Percentiles rank a stretch among this genome's conserved stretches.
Evolutionary conservation across 2,888 invertebrate genomes (phyloP).

Genomic region (Leptinotarsa rubiginosa): DNA sequence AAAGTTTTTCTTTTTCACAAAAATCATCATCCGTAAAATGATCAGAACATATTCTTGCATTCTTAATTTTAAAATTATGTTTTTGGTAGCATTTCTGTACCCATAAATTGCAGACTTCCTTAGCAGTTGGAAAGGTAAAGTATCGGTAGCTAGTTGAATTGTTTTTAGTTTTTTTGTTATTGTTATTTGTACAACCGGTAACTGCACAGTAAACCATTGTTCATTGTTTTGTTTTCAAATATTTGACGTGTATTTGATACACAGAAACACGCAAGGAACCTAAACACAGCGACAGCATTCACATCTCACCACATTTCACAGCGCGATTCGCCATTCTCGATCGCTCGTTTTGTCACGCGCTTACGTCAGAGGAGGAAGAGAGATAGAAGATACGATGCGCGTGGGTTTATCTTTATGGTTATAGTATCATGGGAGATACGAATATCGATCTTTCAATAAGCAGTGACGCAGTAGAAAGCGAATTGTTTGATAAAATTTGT

Average conservation of each 20-base stretch:
- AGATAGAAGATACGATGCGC: slow-evolving; percentile 1
- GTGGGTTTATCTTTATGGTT: neutral
- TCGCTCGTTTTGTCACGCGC: neutral
- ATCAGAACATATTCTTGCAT: slow-evolving; percentile 30
- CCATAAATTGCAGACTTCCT: slow-evolving; percentile 23
- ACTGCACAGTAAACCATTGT: slow-evolving; percentile 1
- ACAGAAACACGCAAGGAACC: neutral
- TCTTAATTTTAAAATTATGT: slow-evolving; percentile 31
- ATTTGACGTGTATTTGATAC: slow-evolving; percentile 1
- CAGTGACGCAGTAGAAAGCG: no score
- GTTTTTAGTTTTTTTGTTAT: neutral
- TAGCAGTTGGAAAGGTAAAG: slow-evolving; percentile 1
- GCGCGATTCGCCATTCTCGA: neutral
- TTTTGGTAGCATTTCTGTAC: slow-evolving; percentile 28
- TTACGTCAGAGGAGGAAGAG: neutral
- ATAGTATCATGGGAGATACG: neutral
- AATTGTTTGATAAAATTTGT: no score
- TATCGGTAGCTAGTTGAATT: slow-evolving; percentile 1
- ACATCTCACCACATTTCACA: neutral
- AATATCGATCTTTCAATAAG: no score
- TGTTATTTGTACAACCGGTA: neutral
- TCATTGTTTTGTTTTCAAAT: neutral
- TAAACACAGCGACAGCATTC: slow-evolving; percentile 1
- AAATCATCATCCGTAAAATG: slow-evolving; percentile 34
- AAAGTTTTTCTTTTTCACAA: slow-evolving; percentile 26